These are phyloP conservation scores for Grus americana DNA, from an alignment of 2,113 vertebrate species.

Conservation along the genomic window DNA sequence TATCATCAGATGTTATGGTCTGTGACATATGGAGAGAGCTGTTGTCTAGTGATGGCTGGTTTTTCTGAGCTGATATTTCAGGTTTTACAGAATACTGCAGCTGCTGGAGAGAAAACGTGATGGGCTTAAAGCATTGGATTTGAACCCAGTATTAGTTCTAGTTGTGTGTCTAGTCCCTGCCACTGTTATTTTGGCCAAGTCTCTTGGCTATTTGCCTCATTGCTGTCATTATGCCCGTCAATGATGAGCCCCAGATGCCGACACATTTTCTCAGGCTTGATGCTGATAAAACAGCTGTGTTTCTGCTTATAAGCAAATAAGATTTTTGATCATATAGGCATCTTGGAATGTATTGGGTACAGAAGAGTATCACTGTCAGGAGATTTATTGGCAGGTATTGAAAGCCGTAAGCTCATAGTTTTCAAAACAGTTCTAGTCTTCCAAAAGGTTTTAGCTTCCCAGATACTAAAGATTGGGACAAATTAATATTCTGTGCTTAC, in stretches of 20 bases:
- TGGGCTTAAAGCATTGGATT: neutral
- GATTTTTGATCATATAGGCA: neutral
- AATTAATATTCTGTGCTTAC: neutral
- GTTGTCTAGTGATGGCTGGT: neutral
- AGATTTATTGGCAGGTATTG: neutral
- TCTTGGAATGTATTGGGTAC: neutral
- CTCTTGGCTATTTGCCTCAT: neutral
- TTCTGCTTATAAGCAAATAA: neutral
- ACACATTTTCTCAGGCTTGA: slow-evolving; percentile 29
- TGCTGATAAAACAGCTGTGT: slow-evolving; percentile 18
- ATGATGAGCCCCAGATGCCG: neutral
- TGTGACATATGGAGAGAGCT: slow-evolving; percentile 12
- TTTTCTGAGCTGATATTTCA: neutral
- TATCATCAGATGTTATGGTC: neutral
- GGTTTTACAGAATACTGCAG: slow-evolving; percentile 24
- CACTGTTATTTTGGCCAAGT: neutral
- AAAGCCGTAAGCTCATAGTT: neutral
- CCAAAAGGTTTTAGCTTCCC: neutral
- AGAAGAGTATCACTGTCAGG: neutral
- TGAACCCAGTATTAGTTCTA: slow-evolving; percentile 33
- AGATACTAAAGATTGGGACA: neutral
- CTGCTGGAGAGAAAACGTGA: neutral
- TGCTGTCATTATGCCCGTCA: neutral
- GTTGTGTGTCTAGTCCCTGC: neutral
- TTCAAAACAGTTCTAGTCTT: neutral